Conservation (phyloP, 64 coral and sea anemone genomes). For the Hydrozoanthus tunicans region DNA sequence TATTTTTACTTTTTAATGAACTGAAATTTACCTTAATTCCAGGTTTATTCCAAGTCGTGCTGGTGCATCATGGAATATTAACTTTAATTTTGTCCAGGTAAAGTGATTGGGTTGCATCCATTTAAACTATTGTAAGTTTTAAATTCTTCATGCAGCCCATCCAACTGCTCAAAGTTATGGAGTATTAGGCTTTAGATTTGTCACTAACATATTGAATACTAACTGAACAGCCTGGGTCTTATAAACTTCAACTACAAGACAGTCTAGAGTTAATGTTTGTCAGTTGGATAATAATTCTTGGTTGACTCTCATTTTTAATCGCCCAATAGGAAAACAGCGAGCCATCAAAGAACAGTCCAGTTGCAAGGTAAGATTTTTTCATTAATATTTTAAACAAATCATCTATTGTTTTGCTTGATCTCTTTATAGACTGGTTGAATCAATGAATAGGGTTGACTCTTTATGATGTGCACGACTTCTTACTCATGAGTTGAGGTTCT, state of each 20-base stretch:
- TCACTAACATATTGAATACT: no score
- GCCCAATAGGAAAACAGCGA: slow-evolving; percentile 39
- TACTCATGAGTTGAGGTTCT: no score
- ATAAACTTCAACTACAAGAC: background rate
- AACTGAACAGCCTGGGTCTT: background rate
- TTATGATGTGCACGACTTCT: no score
- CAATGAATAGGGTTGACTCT: no score
- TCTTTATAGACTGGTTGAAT: no score
- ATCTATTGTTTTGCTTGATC: background rate
- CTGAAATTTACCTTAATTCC: background rate
- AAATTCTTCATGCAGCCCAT: no score
- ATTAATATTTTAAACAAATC: no score
- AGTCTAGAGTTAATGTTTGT: background rate
- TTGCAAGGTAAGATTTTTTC: slow-evolving; percentile 18
- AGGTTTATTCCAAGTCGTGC: slow-evolving; percentile 54
- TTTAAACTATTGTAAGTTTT: no score
- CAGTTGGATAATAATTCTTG: background rate
- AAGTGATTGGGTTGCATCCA: no score
- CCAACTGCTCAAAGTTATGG: no score
- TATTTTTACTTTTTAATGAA: no score
- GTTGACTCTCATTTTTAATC: background rate
- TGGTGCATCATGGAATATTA: slow-evolving; percentile 48
- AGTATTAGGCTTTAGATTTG: no score
- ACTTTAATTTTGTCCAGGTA: slow-evolving; percentile 60
- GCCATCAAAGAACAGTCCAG: slow-evolving; percentile 39